A percentile compares a stretch with the other conserved stretches of the same genome.
Evolutionary conservation across 2,797 vertebrate species (phyloP).

Genomic region (Pterois miles): DNA sequence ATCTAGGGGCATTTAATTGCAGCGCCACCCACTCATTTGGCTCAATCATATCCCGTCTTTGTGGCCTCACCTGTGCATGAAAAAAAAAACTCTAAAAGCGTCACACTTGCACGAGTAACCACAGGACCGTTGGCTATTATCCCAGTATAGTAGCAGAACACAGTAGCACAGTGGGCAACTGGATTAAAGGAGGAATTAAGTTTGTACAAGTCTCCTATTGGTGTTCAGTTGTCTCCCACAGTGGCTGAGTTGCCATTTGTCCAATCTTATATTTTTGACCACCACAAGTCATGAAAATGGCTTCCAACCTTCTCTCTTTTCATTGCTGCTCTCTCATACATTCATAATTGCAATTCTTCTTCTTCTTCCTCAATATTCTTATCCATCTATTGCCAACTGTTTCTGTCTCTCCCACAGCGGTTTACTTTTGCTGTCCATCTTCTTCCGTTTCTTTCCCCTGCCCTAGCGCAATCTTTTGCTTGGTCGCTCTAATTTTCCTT

Average conservation of each 20-base stretch:
- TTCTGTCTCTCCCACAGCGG: constrained; percentile 12
- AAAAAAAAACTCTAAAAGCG: neutral
- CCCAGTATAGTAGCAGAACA: no score
- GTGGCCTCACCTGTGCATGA: constrained; percentile 18
- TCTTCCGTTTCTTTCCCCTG: neutral
- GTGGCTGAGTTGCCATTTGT: neutral
- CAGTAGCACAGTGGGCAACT: no score
- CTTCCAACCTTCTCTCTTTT: neutral
- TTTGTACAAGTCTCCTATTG: no score
- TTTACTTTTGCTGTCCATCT: constrained; percentile 30
- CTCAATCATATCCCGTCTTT: constrained; percentile 13
- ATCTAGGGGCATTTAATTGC: constrained; percentile 10
- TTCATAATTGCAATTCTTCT: neutral
- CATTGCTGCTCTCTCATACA: neutral
- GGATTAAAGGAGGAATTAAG: no score
- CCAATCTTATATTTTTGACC: neutral
- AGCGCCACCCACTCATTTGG: neutral
- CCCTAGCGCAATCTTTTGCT: constrained; percentile 36
- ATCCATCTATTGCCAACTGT: neutral
- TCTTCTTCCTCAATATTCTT: neutral
- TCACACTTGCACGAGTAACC: constrained; percentile 18
- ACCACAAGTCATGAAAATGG: neutral
- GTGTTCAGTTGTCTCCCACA: neutral
- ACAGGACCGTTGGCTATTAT: constrained; percentile 6
- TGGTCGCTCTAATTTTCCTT: constrained; percentile 38